Base-by-base conservation (phyloP, 2,113 vertebrate species). In the Recurvirostra avosetta region DNA sequence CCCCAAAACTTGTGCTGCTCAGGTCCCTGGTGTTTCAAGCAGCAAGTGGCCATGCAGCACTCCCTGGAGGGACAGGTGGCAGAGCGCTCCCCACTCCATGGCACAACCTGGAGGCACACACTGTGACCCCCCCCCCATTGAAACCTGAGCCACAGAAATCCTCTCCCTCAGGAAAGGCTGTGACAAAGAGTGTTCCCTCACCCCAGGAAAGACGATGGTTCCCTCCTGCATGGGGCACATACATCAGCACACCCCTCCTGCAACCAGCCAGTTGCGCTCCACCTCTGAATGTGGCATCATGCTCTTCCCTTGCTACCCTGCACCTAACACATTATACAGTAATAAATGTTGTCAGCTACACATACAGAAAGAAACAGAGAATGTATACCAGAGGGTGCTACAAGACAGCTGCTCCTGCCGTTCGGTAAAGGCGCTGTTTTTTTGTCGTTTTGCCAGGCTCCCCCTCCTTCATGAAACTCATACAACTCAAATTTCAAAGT, bases 121-220 rank as follows among this genome's bases (percentile, higher is more conserved):
- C 41, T 61, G 3, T 45, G 25, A 45, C 41, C 12, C 61, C 38
- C 12, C 61, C 38, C 0, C 0, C 5, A 1, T 1, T 8, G 86
- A 34, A 92, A 90, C 34, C 34, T 12, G 73, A 80, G 21, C 53
- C 56, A 20, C 49, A 88, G 49, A 21, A 27, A 9, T 45, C 17
- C 27, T 30, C 32, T 92, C 8, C 34, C 70, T 71, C 20, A 3
- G 25, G 22, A 49, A 63, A 56, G 22, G 26, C 59, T 75, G 41
- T 27, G 26, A 53, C 59, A 87, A 62, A 87, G 41, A 77, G 50
- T 3, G 0, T 71, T 62, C 6, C 32, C 41, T 67, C 77, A 52
- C 12, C 17, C 32, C 27, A 20, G 66, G 32, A 26, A 45, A 29
- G 34, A 27, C 10, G 27, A 12, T 5, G 3, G 55, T 6, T 89